Base-by-base conservation (phyloP, 2,113 vertebrate species). In the Desmodus rotundus region DNA sequence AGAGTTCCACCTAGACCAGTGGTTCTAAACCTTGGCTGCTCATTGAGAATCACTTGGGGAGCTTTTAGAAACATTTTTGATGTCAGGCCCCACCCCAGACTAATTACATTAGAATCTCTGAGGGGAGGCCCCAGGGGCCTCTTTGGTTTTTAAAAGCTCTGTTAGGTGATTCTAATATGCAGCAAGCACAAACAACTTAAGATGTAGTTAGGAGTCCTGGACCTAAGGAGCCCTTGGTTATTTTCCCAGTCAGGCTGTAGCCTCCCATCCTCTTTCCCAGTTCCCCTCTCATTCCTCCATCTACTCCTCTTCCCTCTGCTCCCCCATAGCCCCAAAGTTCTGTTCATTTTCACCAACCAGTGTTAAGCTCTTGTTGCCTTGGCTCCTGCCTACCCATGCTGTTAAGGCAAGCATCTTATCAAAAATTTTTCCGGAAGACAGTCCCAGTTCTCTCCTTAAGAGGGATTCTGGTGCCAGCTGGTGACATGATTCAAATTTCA, bases 401-500 rank as follows among this genome's bases (percentile, higher is more conserved):
- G 54, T 93, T 76, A 81, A 96, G 61, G 47, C 87, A 93, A 95
- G 85, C 85, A 47, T 65, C 87, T 96, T 97, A 93, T 88, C 50
- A 76, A 87, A 84, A 81, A 89, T 80, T 85, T 88, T 91, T 91
- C 81, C 54, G 87, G 50, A 93, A 87, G 84, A 89, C 58, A 87
- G 92, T 65, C 43, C 19, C 36, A 31, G 22, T 90, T 95, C 65
- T 76, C 84, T 93, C 74, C 70, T 80, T 82, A 72, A 82, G 89
- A 95, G 74, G n/a, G 67, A 77, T 93, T 76, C 65, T 87, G 68
- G 33, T 87, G 65, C 87, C 92, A 96, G 65, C 80, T 90, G 84
- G 91, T 93, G 36, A 95, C 67, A 84, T 84, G 54, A 93, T 80
- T 92, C 84, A 93, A 93, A 92, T 87, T 95, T 97, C 92, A 73